Conservation (phyloP, 1,140 invertebrate genomes). For the Papilio aristodemus region DNA sequence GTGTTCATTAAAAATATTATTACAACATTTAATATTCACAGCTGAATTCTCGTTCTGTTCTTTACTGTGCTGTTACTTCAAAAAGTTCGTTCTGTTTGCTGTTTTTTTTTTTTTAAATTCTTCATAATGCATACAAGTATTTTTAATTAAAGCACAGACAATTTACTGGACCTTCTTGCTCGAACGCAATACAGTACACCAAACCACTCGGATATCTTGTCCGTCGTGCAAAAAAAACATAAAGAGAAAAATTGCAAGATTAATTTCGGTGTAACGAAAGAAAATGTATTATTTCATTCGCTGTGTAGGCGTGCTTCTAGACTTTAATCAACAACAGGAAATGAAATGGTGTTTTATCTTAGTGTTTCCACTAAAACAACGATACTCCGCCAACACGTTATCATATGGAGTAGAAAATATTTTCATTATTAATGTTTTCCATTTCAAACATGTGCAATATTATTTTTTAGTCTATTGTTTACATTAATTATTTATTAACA, state of each 20-base stretch:
- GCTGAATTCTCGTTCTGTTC: too few relatives aligned
- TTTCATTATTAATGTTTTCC: neutral
- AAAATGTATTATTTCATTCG: constrained; percentile 34
- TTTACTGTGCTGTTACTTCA: too few relatives aligned
- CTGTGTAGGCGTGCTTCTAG: constrained; percentile 46
- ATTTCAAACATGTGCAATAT: neutral
- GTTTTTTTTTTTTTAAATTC: too few relatives aligned
- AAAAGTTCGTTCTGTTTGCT: too few relatives aligned
- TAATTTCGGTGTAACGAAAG: constrained; percentile 22
- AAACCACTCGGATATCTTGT: neutral
- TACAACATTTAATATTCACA: too few relatives aligned
- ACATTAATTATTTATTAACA: too few relatives aligned
- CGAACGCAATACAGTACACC: neutral
- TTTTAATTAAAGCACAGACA: too few relatives aligned
- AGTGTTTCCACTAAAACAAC: constrained; percentile 46
- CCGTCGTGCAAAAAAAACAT: neutral
- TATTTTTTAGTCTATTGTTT: neutral
- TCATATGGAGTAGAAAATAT: constrained; percentile 3
- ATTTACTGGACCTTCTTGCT: too few relatives aligned
- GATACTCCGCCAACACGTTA: constrained; percentile 11
- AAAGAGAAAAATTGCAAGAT: constrained; percentile 17
- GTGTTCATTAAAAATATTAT: too few relatives aligned
- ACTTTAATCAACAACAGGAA: constrained; percentile 65
- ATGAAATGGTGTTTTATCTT: constrained; percentile 45
- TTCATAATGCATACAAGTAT: too few relatives aligned